Evolutionary conservation across 2,888 invertebrate genomes (phyloP), one percentile per base, ranked within the genome.

Genomic region (Agonopterix arenella): DNA sequence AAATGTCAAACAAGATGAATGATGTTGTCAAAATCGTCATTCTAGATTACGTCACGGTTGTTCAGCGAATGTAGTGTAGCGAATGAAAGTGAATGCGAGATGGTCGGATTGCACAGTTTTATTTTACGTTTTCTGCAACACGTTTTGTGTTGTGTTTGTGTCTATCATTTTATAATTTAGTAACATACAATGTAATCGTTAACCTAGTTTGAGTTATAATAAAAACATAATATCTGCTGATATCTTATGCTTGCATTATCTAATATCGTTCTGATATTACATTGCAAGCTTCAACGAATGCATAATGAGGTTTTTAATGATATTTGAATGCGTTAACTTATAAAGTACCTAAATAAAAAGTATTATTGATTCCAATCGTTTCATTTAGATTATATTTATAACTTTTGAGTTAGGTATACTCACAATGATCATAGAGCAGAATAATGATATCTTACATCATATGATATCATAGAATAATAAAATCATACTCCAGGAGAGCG

Each of bases 11-110:
- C 28, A 18, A 44, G 10, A 44, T 16, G n/a, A 28, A 44, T 18
- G 8, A 43, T 9, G 43, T 43, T 8, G 13, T 18, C 44, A 18
- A 11, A 13, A 18, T 9, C 18, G 16, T 18, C 44, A 45, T 10
- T 13, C 36, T 37, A 37, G 11, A 45, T 45, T 36, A 37, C 37
- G 13, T 5, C 45, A 45, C 45, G n/a, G 16, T 43, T 28, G 28
- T 38, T 46, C 38, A 11, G 46, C 13, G 38, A 46, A 45, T 36
- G 48, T 47, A 42, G 44, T 48, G 5, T 11, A 44, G 4, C 11
- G n/a, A 28, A 48, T 16, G 48, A 48, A 48, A 48, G 48, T 48
- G 37, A 48, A 48, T 48, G 44, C 44, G 37, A 10, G 13, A 38
- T 10, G 44, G 18, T 44, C 16, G 10, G 43, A 16, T 44, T 42